Conservation (phyloP, 2,797 vertebrate genomes). For the Tapera naevia region DNA sequence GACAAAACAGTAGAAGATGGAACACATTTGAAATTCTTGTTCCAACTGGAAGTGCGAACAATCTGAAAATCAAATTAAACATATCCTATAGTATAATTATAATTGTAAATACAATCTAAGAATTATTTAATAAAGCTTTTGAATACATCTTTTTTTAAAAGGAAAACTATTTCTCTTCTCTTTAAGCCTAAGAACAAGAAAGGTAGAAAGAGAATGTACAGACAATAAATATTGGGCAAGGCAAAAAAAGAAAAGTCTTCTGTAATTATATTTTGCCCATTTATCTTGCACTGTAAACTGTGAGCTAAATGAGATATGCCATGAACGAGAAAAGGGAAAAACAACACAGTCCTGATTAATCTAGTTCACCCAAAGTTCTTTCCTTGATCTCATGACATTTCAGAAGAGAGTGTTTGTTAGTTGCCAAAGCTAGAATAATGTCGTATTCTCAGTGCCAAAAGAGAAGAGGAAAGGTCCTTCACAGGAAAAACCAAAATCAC, state of each 20-base stretch:
- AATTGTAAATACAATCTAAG: background rate
- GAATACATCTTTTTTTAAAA: background rate
- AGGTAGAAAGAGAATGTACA: background rate
- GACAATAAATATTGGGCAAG: background rate
- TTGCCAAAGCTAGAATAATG: slow-evolving; percentile 34
- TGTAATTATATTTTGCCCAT: slow-evolving; percentile 20
- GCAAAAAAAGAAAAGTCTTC: slow-evolving; percentile 1
- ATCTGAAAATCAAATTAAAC: background rate
- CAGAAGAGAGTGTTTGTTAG: slow-evolving; percentile 18
- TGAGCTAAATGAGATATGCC: slow-evolving; percentile 43
- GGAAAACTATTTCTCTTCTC: too few species aligned
- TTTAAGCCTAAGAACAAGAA: background rate
- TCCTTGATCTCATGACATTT: slow-evolving; percentile 54
- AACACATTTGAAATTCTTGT: background rate
- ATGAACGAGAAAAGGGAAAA: slow-evolving; percentile 52
- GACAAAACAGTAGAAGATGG: background rate
- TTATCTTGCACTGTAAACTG: slow-evolving; percentile 38
- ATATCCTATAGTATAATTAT: background rate
- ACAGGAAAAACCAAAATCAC: background rate
- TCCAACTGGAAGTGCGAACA: background rate
- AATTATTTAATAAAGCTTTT: background rate
- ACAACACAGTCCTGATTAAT: slow-evolving; percentile 32
- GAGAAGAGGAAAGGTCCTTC: background rate
- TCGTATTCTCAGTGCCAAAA: background rate
- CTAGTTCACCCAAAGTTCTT: slow-evolving; percentile 5